Conservation (phyloP, 2,113 vertebrate genomes). For the Carassius auratus region DNA sequence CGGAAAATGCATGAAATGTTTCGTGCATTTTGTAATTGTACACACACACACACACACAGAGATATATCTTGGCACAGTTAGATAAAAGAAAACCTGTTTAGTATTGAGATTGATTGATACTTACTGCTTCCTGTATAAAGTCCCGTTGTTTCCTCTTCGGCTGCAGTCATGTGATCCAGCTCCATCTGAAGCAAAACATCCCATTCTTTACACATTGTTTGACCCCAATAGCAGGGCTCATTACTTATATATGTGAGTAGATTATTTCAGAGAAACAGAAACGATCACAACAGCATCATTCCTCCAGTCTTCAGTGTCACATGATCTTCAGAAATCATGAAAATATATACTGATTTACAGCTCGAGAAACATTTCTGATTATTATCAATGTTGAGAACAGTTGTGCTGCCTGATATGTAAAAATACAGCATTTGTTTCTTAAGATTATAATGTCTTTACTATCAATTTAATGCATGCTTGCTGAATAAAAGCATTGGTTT, state of each 20-base stretch:
- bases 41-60: too few species aligned
- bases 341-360: background rate
- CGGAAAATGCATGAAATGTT: background rate
- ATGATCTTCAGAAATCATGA: background rate
- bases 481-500: too few species aligned
- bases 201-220: too few species aligned
- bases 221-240: background rate
- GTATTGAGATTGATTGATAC: background rate
- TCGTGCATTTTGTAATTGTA: too few species aligned
- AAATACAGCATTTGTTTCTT: too few species aligned
- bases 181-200: conserved; percentile 66
- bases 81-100: background rate
- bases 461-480: too few species aligned
- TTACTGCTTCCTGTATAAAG: conserved; percentile 79
- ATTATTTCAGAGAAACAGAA: too few species aligned
- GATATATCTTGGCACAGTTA: too few species aligned
- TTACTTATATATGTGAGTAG: background rate
- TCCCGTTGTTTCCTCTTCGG: conserved; percentile 73
- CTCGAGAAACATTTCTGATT: background rate
- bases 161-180: conserved; percentile 58
- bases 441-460: too few species aligned
- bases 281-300: background rate
- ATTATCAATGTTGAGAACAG: background rate
- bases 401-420: background rate
- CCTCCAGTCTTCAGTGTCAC: too few species aligned